Evolutionary conservation across 1,140 invertebrate genomes (phyloP).

Genomic region (Leucophenga varia): DNA sequence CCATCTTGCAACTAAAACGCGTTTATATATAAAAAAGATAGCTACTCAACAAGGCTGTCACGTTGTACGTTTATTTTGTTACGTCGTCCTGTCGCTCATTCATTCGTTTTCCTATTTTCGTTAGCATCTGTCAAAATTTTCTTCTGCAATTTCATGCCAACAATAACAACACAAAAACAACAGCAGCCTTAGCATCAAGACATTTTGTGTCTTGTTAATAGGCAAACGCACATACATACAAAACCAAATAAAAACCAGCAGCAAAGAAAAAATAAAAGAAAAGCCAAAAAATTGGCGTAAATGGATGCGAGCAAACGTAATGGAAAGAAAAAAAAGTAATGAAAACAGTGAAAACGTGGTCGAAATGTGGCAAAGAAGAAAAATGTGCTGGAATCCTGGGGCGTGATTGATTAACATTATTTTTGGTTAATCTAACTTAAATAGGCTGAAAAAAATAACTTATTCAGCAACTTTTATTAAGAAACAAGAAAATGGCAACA

Average conservation of each 20-base stretch:
- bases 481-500: neutral
- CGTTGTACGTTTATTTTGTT: too few relatives aligned
- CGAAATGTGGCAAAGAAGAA: too few relatives aligned
- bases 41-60: too few relatives aligned
- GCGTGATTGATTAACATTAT: constrained; percentile 55
- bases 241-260: constrained; percentile 9
- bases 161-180: neutral
- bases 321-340: too few relatives aligned
- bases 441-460: constrained; percentile 43
- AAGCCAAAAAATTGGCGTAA: constrained; percentile 14
- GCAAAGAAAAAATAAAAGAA: constrained; percentile 13
- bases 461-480: constrained; percentile 42
- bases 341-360: too few relatives aligned
- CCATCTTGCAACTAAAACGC: constrained; percentile 2
- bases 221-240: constrained; percentile 21
- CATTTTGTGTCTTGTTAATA: constrained; percentile 10
- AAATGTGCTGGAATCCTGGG: constrained; percentile 36
- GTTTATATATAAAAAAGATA: too few relatives aligned
- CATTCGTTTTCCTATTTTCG: too few relatives aligned
- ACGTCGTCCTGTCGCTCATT: too few relatives aligned
- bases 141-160: neutral
- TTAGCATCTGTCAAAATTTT: too few relatives aligned
- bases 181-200: constrained; percentile 40
- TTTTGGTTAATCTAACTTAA: constrained; percentile 54
- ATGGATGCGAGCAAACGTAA: too few relatives aligned